Evolutionary conservation across 2,113 vertebrate species (phyloP), one percentile per base, ranked within the genome.

Genomic region (Andinoacara biseriatus): DNA sequence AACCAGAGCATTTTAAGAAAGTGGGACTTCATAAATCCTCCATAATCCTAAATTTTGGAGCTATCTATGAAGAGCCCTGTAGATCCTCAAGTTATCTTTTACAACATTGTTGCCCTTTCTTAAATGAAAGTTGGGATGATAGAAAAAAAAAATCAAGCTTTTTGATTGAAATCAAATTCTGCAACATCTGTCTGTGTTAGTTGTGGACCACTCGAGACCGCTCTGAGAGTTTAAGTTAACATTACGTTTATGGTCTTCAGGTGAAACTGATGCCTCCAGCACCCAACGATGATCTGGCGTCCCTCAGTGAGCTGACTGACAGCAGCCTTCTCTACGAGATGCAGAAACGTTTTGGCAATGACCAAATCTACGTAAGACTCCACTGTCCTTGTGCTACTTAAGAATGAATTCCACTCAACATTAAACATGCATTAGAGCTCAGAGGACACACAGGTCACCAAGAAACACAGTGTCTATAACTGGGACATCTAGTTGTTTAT

Each of bases 311-410:
- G 90, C 96, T 99, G 26, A 98, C 96, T 0, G 97, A 99, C 78
- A 96, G 97, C 95, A 98, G 97, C 86, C 95, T 99, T n/a, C 97
- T 99, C n/a, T 99, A 99, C 8, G 98, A 99, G 92, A 98, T 99
- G 91, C 98, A 99, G 93, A 99, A 99, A 87, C 98, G 98, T 82
- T 99, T 97, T 38, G 96, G 94, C 65, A 99, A 98, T 22, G 95
- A 98, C 91, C 98, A 99, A 94, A 99, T 99, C 91, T 97, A 99
- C 7, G 98, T 99, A 94, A 95, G 98, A 80, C 52, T 20, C 17
- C 2, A 1, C 17, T 49, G 22, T 58, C n/a, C 69, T 74, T 18
- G 26, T 80, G 13, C 81, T 58, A 58, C 54, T 54, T 33, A n/a
- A 72, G 58, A 72, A 52, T 20, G 35, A 74, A 65, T 62, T 58